phyloP scores from a whole-genome alignment of 2,113 vertebrate genomes.

The Jaculus jaculus region DNA sequence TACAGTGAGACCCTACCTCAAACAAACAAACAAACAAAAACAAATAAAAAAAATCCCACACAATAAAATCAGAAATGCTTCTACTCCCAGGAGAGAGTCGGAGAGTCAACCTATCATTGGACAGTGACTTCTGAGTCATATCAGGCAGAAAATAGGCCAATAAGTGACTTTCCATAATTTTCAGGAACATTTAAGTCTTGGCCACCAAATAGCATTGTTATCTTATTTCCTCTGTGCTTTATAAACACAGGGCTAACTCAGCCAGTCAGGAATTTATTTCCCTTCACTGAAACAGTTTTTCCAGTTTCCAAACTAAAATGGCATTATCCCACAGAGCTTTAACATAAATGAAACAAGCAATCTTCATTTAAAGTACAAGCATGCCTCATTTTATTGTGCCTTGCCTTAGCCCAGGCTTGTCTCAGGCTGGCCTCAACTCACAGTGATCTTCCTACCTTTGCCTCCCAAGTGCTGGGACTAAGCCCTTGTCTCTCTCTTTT shows the following conservation, averaged over 20 bases:
- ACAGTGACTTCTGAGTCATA: not conserved
- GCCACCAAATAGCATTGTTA: not conserved
- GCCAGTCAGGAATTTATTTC: not conserved
- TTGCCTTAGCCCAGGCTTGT: no score
- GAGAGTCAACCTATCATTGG: not conserved
- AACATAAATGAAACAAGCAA: not conserved
- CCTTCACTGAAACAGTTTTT: not conserved
- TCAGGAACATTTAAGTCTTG: not conserved
- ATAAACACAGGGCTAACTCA: not conserved
- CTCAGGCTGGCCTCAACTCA: no score
- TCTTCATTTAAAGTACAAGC: not conserved
- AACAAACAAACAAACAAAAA: no score
- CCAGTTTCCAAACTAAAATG: not conserved
- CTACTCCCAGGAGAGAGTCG: not conserved
- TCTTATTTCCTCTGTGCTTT: slow-evolving; percentile 21
- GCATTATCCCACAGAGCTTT: not conserved
- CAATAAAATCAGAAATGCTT: not conserved
- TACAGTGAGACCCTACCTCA: no score
- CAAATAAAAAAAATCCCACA: no score
- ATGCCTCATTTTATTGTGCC: not conserved
- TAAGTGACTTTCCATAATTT: not conserved
- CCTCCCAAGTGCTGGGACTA: no score
- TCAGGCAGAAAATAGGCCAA: not conserved
- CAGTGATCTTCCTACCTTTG: no score
- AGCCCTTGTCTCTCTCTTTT: no score